Base-by-base conservation (phyloP, 2,797 vertebrate genomes). In the Neoniphon sammara region DNA sequence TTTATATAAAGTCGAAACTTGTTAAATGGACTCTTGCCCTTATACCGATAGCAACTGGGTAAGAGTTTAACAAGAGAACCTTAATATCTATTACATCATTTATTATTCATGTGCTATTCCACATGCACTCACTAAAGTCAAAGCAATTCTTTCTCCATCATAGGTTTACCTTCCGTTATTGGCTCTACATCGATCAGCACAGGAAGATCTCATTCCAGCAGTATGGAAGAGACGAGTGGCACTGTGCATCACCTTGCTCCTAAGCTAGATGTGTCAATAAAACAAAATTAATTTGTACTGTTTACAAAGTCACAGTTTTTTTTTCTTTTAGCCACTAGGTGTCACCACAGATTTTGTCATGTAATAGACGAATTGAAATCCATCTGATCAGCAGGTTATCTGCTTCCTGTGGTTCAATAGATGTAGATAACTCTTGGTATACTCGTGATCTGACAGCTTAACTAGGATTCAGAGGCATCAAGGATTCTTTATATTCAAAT, bases 281-380 rank as follows among this genome's bases (percentile, higher is more conserved):
- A 70, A 66, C 18, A 50, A 10, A 7, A 21, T 65, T 27, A 49
- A 7, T 47, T 66, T 73, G 25, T 30, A 60, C 39, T 56, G 39
- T 17, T 15, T 44, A 46, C 23, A 25, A 49, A 61, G 49, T 46
- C 23, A 25, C 31, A 61, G 49, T 46, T 59, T 44, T 59, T 6
- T 66, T 20, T 61, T 70, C 75, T 50, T 73, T 64, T 34, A 39
- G 57, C 90, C 92, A 90, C 87, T 87, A 92, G 90, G 84, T 89
- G 89, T 87, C 91, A 31, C 79, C 73, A 75, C 25, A 74, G 61
- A 66, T 77, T 58, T 15, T 39, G 46, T 15, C 58, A 59, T 58
- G 36, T 60, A 21, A 50, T 9, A 20, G 39, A 39, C 56, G 1
- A 21, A 54, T 70, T 55, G 7, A 77, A 76, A 70, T 82, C 59